Percentiles rank a stretch among this genome's conserved stretches.
These are phyloP conservation scores for Watsonalla binaria DNA, from an alignment of 2,888 invertebrate genomes.

Conservation along the genomic window DNA sequence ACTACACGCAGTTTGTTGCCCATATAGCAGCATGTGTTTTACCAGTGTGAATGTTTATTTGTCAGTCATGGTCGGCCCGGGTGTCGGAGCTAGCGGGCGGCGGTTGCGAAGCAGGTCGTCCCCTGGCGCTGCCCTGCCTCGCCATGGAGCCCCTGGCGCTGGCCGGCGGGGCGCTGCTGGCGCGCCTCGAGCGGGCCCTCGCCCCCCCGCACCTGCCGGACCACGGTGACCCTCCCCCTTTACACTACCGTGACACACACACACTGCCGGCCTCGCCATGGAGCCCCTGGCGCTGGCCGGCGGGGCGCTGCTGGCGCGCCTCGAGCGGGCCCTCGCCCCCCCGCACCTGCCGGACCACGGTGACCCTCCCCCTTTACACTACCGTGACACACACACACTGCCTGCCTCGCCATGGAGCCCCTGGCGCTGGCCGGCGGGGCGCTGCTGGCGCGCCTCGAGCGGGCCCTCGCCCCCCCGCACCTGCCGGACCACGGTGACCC, in stretches of 20 bases:
- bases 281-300: slow-evolving; percentile 92
- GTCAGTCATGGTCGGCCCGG: slow-evolving; percentile 58
- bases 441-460: no score
- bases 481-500: no score
- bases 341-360: neutral
- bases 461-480: slow-evolving; percentile 35
- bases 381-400: neutral
- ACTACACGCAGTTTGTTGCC: no score
- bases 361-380: no score
- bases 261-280: slow-evolving; percentile 43
- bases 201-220: slow-evolving; percentile 57
- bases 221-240: neutral
- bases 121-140: slow-evolving; percentile 68
- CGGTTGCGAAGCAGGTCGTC: slow-evolving; percentile 47
- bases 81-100: slow-evolving; percentile 44
- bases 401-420: no score
- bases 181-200: slow-evolving; percentile 83
- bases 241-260: no score
- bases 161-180: slow-evolving; percentile 87
- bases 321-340: slow-evolving; percentile 85
- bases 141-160: slow-evolving; percentile 91
- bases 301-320: slow-evolving; percentile 81
- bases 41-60: neutral
- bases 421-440: no score
- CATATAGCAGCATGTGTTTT: no score